Evolutionary conservation across 2,888 invertebrate genomes (phyloP), one percentile per base, ranked within the genome.

Genomic region (Lypha dubia): DNA sequence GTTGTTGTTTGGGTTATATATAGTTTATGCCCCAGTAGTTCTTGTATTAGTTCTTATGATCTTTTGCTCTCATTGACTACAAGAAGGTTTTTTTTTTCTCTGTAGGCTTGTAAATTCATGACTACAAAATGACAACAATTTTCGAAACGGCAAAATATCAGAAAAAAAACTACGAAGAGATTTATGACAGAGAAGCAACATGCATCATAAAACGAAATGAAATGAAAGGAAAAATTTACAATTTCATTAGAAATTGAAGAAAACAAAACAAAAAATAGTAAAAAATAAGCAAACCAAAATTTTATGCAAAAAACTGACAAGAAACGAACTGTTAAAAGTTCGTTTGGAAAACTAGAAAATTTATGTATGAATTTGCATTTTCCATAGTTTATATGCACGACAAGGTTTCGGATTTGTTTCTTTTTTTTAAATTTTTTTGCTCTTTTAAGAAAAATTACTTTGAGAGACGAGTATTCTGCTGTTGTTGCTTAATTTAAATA

Each of bases 211-310:
- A 70, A 77, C 20, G 49, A 28, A 51, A 46, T 41, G 15, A 75
- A 49, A 63, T 28, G 62, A 38, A 60, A 35, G 49, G 51, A 63
- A 56, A 38, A 65, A 79, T 71, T 63, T 79, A 53, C 70, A 71
- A 63, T 56, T 79, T 65, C 53, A 56, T 71, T 79, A 38, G 38
- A 68, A 77, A 49, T 28, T 38, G 38, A 6, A 67, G 46, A 35
- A n/a, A 32, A 44, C 11, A 44, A 44, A n/a, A 32, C 4, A 35
- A 35, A 35, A 35, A 35, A 24, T 24, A 74, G 24, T 2, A 24
- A 28, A 74, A 41, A 5, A 8, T 22, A 51, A 1, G 17, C 46
- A 60, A 74, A 62, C 46, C 5, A 35, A 73, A 62, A n/a, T n/a
- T n/a, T 71, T 60, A 71, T 20, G 38, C 22, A n/a, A 28, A 15